Base-by-base conservation (phyloP, 2,888 invertebrate genomes). In the Mythimna lalbum region DNA sequence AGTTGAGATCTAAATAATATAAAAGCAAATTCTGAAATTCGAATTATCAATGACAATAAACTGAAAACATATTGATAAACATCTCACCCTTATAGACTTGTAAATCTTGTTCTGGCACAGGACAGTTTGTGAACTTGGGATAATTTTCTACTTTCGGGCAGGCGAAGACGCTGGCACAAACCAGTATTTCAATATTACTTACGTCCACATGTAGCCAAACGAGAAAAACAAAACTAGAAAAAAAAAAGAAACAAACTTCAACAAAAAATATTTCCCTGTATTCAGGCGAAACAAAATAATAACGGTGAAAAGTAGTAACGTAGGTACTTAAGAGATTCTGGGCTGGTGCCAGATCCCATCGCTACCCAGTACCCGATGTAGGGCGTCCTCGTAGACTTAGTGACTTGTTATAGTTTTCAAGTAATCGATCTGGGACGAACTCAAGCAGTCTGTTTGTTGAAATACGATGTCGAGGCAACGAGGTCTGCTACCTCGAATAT, bases 341-440 rank as follows among this genome's bases (percentile, higher is more conserved):
- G 81, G 61, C 53, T 27, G 10, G 56, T 71, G 81, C 78, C 78
- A 79, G 73, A 56, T 68, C 52, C 64, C 62, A 55, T 50, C 19
- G 39, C 76, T 57, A 63, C 12, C 55, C 53, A 27, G 53, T 27
- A 31, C 65, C 80, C 70, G 36, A 78, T 76, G 59, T 76, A 70
- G 77, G 70, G 64, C 71, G 67, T 62, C 64, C 66, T 64, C 76
- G 61, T 64, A 80, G 73, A 73, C 77, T 67, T 69, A 71, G 63
- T 63, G 49, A 80, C 69, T 69, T 67, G 73, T 81, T 69, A 78
- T 77, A 77, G 77, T 73, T 72, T 69, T 61, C 78, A 63, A 80
- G 73, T 78, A 69, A 79, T 77, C 82, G 79, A 81, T 79, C 68
- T 57, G 59, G 10, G 57, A 47, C 52, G 27, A 33, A 55, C 77